Evolutionary conservation across 2,797 vertebrate species (phyloP), one percentile per base, ranked within the genome.

Genomic region (Etheostoma perlongum): DNA sequence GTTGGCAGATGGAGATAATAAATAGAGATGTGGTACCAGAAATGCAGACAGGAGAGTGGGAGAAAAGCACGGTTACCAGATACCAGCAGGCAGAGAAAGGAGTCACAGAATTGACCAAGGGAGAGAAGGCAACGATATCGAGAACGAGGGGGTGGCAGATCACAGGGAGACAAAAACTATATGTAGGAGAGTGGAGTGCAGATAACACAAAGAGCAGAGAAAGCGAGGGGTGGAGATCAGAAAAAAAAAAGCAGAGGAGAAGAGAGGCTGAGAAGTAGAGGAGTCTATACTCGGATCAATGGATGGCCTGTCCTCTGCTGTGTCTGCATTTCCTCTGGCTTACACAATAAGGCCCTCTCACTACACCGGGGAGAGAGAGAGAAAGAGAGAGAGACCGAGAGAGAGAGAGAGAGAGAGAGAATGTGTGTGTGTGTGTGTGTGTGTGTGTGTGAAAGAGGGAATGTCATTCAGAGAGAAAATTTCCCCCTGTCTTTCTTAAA

Each of bases 261-360:
- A 71, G 57, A 79, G 77, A 83, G 75, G 71, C 77, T 74, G 82
- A 83, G 81, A 79, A 81, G 82, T 78, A 89, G 84, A 87, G 65
- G 78, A 86, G 87, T 89, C 81, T 89, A 86, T 86, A 88, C 85
- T 84, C 82, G 48, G 90, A 93, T 93, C 91, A 93, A 93, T 93
- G 89, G 90, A 90, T 79, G 80, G 84, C 89, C 88, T 93, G 92
- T 93, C 91, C 91, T 92, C 91, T 90, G 90, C 91, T 92, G 89
- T 79, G 89, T 93, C 89, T 93, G 92, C 91, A 92, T 92, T 91
- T 93, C 90, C 90, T 91, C 88, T 85, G 81, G 72, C 88, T 88
- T 74, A 81, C 85, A 93, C 91, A 93, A 92, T 90, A 92, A 92
- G 85, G 74, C 88, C 85, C 72, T 90, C 92, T 90, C 83, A 89